Base-by-base conservation (phyloP, 2,113 vertebrate genomes). In the Tupaia chinensis region DNA sequence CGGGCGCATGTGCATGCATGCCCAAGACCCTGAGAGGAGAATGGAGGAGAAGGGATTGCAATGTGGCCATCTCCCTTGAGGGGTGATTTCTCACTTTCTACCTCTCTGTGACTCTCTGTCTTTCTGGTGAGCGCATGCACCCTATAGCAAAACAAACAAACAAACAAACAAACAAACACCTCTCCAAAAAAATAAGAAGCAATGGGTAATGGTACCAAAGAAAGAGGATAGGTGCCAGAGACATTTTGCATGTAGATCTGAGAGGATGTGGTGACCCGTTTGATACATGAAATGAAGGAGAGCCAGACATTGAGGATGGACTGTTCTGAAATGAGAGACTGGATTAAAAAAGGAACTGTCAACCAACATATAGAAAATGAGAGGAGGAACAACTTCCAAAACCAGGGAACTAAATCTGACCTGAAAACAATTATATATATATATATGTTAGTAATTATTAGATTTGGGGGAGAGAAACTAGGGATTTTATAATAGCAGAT, bases 241-340 rank as follows among this genome's bases (percentile, higher is more conserved):
- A 19, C 20, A 92, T 69, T 95, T 34, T 65, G 44, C 29, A 87
- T 74, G 84, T 15, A 93, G 53, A 93, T 83, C 61, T 53, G 58
- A 91, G 61, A 78, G 15, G 6, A 44, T 20, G 27, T 17, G 32
- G 53, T 32, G 72, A 88, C 19, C 54, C 34, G 60, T n/a, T 54
- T 70, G 11, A 68, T 72, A 32, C 11, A 74, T 9, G 22, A 87
- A 85, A 83, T 77, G 19, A 96, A 82, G 89, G 16, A 20, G 25
- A 95, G 23, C 7, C 9, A 66, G 29, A 44, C 80, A 92, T 72
- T 63, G 87, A 89, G n/a, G 23, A 95, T 61, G n/a, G 54, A 58
- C 44, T 91, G 14, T 77, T 87, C 7, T 63, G 11, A 66, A 23
- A 85, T 60, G n/a, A 61, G 70, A 78, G 5, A 53, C 9, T 87